Evolutionary conservation across 2,888 invertebrate species (phyloP).

Genomic region (Eustalomyia histrio): DNA sequence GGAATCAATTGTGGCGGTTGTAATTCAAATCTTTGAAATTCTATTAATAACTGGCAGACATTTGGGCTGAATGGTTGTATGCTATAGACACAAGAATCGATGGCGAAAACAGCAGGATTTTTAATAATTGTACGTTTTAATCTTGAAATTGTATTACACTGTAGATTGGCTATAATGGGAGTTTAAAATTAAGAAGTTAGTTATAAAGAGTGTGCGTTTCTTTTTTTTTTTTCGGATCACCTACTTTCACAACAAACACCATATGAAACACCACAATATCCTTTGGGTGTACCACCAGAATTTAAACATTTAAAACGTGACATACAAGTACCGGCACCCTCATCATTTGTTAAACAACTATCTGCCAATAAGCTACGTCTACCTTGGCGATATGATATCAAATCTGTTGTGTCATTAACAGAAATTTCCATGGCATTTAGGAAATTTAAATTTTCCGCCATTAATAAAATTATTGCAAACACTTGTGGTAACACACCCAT

Average conservation of each 20-base stretch:
- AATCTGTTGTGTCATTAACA: slow-evolving; percentile 16
- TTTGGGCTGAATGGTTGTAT: slow-evolving; percentile 74
- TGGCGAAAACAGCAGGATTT: slow-evolving; percentile 70
- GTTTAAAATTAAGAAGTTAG: background rate
- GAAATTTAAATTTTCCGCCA: background rate
- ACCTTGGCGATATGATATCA: slow-evolving; percentile 32
- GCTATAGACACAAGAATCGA: slow-evolving; percentile 71
- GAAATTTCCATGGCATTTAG: background rate
- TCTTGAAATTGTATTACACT: slow-evolving; percentile 72
- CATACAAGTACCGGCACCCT: slow-evolving; percentile 75
- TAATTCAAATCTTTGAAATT: slow-evolving; percentile 73
- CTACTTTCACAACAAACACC: slow-evolving; percentile 78
- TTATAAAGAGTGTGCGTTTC: no score
- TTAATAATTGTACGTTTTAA: slow-evolving; percentile 76
- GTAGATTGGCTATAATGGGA: slow-evolving; percentile 73
- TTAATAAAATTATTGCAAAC: background rate
- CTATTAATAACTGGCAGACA: slow-evolving; percentile 77
- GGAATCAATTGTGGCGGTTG: slow-evolving; percentile 68
- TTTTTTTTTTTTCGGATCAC: slow-evolving; percentile 42
- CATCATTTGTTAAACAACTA: slow-evolving; percentile 74
- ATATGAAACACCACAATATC: slow-evolving; percentile 76
- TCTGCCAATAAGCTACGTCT: slow-evolving; percentile 63
- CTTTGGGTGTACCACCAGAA: slow-evolving; percentile 75
- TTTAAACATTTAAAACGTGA: slow-evolving; percentile 76
- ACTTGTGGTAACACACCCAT: background rate